Percentiles rank a stretch among this genome's conserved stretches.
Evolutionary conservation across 2,888 invertebrate species (phyloP).

Genomic region (Sussaba pulchella): DNA sequence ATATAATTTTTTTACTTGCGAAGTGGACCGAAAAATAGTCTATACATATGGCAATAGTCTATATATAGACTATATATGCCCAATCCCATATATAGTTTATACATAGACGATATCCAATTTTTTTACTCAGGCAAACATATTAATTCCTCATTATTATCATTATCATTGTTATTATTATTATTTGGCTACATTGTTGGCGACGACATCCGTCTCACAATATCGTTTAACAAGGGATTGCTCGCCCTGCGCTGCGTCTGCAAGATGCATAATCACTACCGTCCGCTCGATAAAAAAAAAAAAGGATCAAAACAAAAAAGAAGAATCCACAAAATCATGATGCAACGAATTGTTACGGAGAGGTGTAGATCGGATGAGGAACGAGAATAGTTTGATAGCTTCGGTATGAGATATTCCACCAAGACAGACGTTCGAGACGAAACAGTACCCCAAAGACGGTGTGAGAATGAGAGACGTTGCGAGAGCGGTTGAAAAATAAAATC

Average conservation of each 20-base stretch:
- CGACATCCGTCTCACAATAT: constrained; percentile 5
- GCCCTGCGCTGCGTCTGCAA: background rate
- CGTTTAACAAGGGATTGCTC: constrained; percentile 8
- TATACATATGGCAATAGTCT: too few species aligned
- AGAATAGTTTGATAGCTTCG: constrained; percentile 37
- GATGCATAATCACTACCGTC: constrained; percentile 10
- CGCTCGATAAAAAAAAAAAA: background rate
- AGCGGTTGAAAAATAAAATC: constrained; percentile 51
- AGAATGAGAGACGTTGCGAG: constrained; percentile 49
- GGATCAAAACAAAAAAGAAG: too few species aligned
- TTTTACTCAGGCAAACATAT: too few species aligned
- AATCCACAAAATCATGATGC: too few species aligned
- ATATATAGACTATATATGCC: too few species aligned
- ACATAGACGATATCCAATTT: too few species aligned
- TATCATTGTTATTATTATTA: too few species aligned
- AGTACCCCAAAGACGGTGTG: background rate
- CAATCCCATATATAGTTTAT: too few species aligned
- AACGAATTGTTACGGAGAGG: constrained; percentile 49
- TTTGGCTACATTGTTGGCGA: constrained; percentile 24
- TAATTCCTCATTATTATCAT: too few species aligned
- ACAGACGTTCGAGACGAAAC: constrained; percentile 31
- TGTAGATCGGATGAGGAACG: constrained; percentile 36
- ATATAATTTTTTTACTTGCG: too few species aligned
- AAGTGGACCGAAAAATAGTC: too few species aligned
- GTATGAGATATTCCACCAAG: constrained; percentile 46